Evolutionary conservation across 2,113 vertebrate genomes (phyloP).

Genomic region (Vombatus ursinus): DNA sequence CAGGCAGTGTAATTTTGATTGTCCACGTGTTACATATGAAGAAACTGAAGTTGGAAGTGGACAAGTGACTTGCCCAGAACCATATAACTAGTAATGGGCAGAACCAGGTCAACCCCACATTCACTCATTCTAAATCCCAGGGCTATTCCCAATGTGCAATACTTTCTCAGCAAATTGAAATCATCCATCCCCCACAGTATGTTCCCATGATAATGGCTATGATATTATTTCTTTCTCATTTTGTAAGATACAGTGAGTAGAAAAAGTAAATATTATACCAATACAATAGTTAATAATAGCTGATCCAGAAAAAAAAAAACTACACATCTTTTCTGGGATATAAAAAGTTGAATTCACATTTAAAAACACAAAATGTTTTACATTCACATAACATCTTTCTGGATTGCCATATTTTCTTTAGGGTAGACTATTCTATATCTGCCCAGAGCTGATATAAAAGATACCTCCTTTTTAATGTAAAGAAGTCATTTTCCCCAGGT

Average conservation of each 20-base stretch:
- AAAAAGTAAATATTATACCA: constrained; percentile 1
- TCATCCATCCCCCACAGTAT: not conserved
- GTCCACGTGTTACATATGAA: constrained; percentile 37
- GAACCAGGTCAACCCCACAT: not conserved
- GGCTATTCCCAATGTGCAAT: not conserved
- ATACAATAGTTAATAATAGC: constrained; percentile 11
- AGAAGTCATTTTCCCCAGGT: not conserved
- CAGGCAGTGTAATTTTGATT: not conserved
- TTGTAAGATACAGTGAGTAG: not conserved
- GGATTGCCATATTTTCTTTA: constrained; percentile 59
- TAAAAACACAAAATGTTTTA: constrained; percentile 15
- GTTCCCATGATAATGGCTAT: not conserved
- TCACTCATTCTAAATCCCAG: not conserved
- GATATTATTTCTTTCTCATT: constrained; percentile 6
- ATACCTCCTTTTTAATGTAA: constrained; percentile 27
- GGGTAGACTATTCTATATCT: not conserved
- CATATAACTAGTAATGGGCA: not conserved
- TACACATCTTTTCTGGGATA: constrained; percentile 32
- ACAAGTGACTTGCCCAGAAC: constrained; percentile 30
- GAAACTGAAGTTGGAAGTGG: constrained; percentile 7
- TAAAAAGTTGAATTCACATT: constrained; percentile 55
- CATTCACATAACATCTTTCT: not conserved
- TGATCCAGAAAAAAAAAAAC: not conserved
- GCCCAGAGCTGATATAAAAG: constrained; percentile 20
- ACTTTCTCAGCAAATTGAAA: not conserved